Evolutionary conservation across 1,140 invertebrate genomes (phyloP).

Genomic region (Drosophila miranda): DNA sequence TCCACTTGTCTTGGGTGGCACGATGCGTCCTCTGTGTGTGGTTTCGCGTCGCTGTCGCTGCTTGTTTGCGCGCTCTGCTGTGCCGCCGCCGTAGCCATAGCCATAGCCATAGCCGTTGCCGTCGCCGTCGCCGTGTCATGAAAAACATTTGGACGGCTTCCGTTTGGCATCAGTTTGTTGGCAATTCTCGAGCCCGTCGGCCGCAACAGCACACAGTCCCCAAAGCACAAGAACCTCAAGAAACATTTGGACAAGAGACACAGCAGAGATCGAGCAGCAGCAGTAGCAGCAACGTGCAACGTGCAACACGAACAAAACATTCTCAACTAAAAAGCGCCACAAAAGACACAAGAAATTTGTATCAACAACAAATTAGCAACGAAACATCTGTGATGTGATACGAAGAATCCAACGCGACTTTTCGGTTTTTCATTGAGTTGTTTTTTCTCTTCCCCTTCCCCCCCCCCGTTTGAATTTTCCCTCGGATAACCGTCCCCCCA

Average conservation of each 20-base stretch:
- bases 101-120: conserved; percentile 4
- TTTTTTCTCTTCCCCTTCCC: background rate
- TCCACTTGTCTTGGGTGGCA: conserved; percentile 42
- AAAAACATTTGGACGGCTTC: conserved; percentile 76
- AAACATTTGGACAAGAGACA: background rate
- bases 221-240: conserved; percentile 1
- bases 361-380: conserved; percentile 8
- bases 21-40: conserved; percentile 34
- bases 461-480: background rate
- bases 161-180: conserved; percentile 79
- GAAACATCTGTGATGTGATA: conserved; percentile 67
- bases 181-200: conserved; percentile 75
- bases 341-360: conserved; percentile 31
- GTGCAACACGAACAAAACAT: conserved; percentile 14
- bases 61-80: conserved; percentile 20
- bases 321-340: background rate
- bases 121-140: conserved; percentile 56
- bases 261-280: conserved; percentile 2
- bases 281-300: conserved; percentile 7
- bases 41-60: conserved; percentile 25
- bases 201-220: conserved; percentile 44
- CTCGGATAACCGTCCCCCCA: background rate
- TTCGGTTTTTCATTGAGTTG: conserved; percentile 62
- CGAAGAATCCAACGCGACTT: conserved; percentile 59
- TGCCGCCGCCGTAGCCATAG: background rate